Base-by-base conservation (phyloP, 1,140 invertebrate genomes). In the Microplitis demolitor region DNA sequence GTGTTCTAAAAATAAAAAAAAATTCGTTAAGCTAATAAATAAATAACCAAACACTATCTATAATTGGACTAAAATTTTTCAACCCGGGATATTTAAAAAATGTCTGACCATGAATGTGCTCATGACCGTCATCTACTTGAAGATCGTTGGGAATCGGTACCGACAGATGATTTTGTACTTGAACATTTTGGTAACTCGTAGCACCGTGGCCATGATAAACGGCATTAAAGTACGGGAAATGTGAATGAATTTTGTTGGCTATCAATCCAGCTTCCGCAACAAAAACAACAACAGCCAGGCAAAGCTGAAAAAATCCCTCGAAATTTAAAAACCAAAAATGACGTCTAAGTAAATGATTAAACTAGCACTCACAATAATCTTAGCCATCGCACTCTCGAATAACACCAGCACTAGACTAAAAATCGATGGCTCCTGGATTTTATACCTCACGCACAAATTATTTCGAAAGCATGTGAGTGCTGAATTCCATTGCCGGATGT, bases 171-270 rank as follows among this genome's bases (percentile, higher is more conserved):
- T 78, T 80, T 61, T 83, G 70, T 13, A 81, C 66, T 16, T 80
- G 69, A 14, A 82, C 79, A 33, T 81, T 82, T 67, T 83, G 83
- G 76, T 84, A 85, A 75, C 83, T 83, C 45, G 79, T 82, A 33
- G 84, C 82, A 51, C 83, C 82, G 31, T 81, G 78, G 2, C 81
- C 80, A 56, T 83, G 83, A 78, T 85, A 77, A 51, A 82, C 73
- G 4, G 79, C 69, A 16, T 77, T 80, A n/a, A 81, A 82, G 74
- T 81, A 77, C 13, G 83, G 83, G 71, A 83, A 82, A 67, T 80
- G 72, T 24, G 70, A 58, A 68, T 81, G 73, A 8, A 75, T 50
- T n/a, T 54, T 67, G 66, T 79, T 74, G 0, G 81, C 66, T 77
- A 83, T 74, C 67, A 78, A 79, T 33, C 75, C 76, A 31, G 79